phyloP scores from a whole-genome alignment of 2,888 invertebrate species.

The Parthenolecanium corni region DNA sequence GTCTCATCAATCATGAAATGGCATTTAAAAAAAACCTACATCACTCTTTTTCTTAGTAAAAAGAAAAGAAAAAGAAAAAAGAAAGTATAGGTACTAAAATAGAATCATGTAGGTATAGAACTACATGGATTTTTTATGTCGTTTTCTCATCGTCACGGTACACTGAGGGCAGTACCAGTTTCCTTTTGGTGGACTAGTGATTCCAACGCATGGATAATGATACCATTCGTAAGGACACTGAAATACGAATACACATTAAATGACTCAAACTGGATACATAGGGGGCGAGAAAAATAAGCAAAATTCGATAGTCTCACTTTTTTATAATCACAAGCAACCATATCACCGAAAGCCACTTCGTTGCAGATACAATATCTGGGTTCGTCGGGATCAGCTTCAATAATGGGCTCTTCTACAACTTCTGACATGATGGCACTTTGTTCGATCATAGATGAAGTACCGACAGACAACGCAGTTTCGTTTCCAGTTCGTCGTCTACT shows the following conservation, averaged over 20 bases:
- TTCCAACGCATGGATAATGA: conserved; percentile 95
- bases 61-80: no score
- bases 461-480: no score
- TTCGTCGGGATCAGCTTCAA: conserved; percentile 92
- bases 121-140: conserved; percentile 16
- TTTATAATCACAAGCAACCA: conserved; percentile 98
- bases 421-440: conserved; percentile 45
- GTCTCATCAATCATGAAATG: no score
- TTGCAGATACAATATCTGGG: conserved; percentile 93
- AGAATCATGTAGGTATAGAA: background rate
- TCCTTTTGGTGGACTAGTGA: conserved; percentile 90
- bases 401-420: conserved; percentile 50
- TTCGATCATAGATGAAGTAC: conserved; percentile 36
- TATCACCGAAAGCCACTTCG: conserved; percentile 81
- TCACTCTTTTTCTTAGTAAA: no score
- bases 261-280: no score
- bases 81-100: no score
- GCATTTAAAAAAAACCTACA: no score
- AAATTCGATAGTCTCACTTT: conserved; percentile 52
- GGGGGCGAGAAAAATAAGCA: background rate
- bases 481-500: no score
- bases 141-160: conserved; percentile 56
- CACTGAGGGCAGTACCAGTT: conserved; percentile 99
- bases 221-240: conserved; percentile 99
- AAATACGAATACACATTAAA: conserved; percentile 34